Base-by-base conservation (phyloP, 2,797 vertebrate species). In the Carapus acus region DNA sequence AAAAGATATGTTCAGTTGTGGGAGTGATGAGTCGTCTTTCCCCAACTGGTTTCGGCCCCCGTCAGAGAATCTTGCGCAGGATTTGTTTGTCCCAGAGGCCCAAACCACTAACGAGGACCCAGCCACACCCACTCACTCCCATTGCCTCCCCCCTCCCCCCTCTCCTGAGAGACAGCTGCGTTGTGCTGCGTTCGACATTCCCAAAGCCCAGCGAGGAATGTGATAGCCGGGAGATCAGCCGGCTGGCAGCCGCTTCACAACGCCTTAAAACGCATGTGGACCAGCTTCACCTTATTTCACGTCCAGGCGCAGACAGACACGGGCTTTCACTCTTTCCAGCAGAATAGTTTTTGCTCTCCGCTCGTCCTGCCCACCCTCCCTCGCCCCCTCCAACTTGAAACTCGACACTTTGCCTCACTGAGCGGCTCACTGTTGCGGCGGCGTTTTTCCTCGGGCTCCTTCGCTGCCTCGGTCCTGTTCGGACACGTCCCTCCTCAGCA, bases 111-210 rank as follows among this genome's bases (percentile, higher is more conserved):
- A 41, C 19, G 19, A 48, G 29, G 12, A 43, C 40, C 36, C 27
- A 13, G n/a, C 38, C 19, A 24, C 22, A 31, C 29, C 12, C n/a
- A 23, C 22, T 41, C 38, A 6, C n/a, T 21, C 60, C 64, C 51
- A 11, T 13, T 34, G 45, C 29, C 33, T 66, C 40, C 37, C 22
- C 61, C 59, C 60, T 64, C 49, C 62, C 45, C 51, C 48, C 47
- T 29, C 52, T 62, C 43, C 58, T 62, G 56, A 71, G 47, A 41
- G 71, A 62, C 67, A 48, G 56, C 54, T 54, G 63, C 61, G 62
- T 81, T 74, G 72, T 71, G 73, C 74, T 65, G 77, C 6, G 52
- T 68, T 77, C 19, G 67, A 78, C 76, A 82, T 83, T 81, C 80
- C 75, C 78, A 15, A 6, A 61, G 62, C 72, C 62, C 21, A 17